phyloP scores from a whole-genome alignment of 2,888 invertebrate species.

The Lordiphosa fenestrarum region DNA sequence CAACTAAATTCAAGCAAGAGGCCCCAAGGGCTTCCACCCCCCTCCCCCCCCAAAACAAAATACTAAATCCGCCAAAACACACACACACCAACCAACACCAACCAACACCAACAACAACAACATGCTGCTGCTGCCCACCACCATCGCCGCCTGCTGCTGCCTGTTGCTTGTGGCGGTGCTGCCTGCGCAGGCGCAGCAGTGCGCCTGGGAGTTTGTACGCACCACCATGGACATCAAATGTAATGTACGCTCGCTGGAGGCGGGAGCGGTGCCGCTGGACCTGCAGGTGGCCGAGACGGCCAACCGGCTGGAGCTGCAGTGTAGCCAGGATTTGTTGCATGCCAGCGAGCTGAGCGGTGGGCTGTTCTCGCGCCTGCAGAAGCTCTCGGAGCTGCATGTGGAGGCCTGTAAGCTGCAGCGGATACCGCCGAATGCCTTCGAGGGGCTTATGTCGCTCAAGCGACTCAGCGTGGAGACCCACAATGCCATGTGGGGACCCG shows the following conservation, averaged over 20 bases:
- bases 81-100: neutral
- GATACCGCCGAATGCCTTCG: constrained; percentile 88
- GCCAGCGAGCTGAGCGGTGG: constrained; percentile 88
- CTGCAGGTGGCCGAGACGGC: constrained; percentile 85
- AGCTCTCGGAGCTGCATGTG: constrained; percentile 88
- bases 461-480: constrained; percentile 89
- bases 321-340: constrained; percentile 88
- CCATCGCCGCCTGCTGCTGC: constrained; percentile 20
- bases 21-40: constrained; percentile 3
- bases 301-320: constrained; percentile 87
- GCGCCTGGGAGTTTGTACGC: constrained; percentile 80
- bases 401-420: constrained; percentile 90
- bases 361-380: constrained; percentile 86
- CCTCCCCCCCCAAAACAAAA: constrained; percentile 3
- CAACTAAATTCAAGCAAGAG: constrained; percentile 20
- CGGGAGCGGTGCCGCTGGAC: constrained; percentile 64
- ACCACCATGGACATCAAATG: constrained; percentile 80
- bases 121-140: neutral
- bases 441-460: constrained; percentile 89
- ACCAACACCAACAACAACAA: neutral
- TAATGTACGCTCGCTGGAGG: constrained; percentile 77
- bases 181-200: constrained; percentile 78
- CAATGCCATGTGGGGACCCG: constrained; percentile 89
- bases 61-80: constrained; percentile 9
- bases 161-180: constrained; percentile 51